A percentile compares a stretch with the other conserved stretches of the same genome.
Conservation (phyloP, 2,888 invertebrate genomes). For the Drosophila parthenogenetica region DNA sequence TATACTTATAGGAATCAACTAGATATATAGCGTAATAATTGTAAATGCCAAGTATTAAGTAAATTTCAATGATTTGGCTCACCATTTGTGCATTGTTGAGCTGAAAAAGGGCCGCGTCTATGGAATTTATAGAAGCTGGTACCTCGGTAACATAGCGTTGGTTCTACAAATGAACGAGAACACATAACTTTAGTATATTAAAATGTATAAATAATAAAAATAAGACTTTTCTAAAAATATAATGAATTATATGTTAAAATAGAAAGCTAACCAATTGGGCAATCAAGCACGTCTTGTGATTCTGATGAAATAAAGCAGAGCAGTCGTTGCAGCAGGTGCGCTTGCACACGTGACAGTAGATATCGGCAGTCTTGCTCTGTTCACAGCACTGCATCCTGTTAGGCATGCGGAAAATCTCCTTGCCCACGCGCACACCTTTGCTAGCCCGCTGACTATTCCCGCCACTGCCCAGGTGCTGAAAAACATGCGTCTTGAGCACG, state of each 20-base stretch:
- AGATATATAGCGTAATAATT: constrained; percentile 24
- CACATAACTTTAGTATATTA: background rate
- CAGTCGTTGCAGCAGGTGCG: constrained; percentile 65
- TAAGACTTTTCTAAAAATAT: background rate
- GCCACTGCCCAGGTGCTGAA: constrained; percentile 17
- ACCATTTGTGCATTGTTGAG: constrained; percentile 53
- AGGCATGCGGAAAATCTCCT: constrained; percentile 47
- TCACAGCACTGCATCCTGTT: constrained; percentile 50
- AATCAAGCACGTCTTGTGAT: constrained; percentile 49
- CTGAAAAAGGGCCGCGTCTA: constrained; percentile 42
- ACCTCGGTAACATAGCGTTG: constrained; percentile 33
- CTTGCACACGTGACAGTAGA: constrained; percentile 60
- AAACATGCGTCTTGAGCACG: constrained; percentile 74
- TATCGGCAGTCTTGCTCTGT: constrained; percentile 54
- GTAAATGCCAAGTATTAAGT: constrained; percentile 66
- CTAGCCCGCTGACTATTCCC: background rate
- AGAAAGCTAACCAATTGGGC: constrained; percentile 32
- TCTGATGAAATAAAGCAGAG: constrained; percentile 64
- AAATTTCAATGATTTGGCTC: constrained; percentile 30
- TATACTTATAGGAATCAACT: constrained; percentile 45
- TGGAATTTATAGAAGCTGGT: constrained; percentile 25
- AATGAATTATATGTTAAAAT: too few species aligned
- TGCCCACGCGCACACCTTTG: constrained; percentile 36
- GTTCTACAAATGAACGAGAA: constrained; percentile 45
- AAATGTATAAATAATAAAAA: background rate